Evolutionary conservation across 1,140 invertebrate species (phyloP).

Genomic region (Kradibia gibbosae): DNA sequence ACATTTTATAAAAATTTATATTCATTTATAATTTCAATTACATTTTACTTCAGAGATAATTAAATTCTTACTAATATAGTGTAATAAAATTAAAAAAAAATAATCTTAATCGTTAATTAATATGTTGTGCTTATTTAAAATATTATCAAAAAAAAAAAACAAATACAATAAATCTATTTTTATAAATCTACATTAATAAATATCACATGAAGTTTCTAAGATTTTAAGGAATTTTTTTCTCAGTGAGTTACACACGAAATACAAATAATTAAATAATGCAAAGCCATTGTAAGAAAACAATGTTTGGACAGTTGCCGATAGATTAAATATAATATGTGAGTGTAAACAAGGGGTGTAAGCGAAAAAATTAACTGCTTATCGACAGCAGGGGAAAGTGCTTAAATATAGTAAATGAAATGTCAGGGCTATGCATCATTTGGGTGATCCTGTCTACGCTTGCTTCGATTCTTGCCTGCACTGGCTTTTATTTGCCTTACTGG

Average conservation of each 20-base stretch:
- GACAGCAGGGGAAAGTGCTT: neutral
- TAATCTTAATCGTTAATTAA: too few species aligned
- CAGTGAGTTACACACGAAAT: neutral
- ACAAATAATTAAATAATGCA: neutral
- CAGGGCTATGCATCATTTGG: slow-evolving; percentile 78
- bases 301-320: neutral
- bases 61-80: too few species aligned
- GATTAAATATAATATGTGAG: neutral
- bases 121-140: too few species aligned
- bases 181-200: too few species aligned
- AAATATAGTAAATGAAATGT: slow-evolving; percentile 63
- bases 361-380: neutral
- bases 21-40: too few species aligned
- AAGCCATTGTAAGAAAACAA: neutral
- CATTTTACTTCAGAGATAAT: too few species aligned
- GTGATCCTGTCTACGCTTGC: slow-evolving; percentile 77
- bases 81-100: too few species aligned
- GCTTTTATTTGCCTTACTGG: slow-evolving; percentile 83
- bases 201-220: too few species aligned
- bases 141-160: too few species aligned
- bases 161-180: too few species aligned
- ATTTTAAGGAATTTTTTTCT: too few species aligned
- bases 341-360: neutral
- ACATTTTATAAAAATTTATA: too few species aligned
- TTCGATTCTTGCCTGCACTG: slow-evolving; percentile 77